Conservation (phyloP, 2,888 invertebrate species). For the Apoderus coryli region DNA sequence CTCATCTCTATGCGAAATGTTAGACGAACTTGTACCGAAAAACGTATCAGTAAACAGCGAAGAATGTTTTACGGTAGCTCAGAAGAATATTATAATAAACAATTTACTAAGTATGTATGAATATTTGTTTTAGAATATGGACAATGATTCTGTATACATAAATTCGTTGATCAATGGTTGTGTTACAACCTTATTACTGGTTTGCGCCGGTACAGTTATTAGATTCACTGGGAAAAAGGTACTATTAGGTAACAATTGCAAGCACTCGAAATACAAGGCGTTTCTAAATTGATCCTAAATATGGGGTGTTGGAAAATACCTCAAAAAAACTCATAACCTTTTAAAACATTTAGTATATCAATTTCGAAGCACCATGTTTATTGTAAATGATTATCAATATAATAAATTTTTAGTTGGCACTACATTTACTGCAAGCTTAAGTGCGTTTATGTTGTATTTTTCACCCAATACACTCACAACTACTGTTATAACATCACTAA, state of each 20-base stretch:
- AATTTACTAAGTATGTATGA: too few relatives aligned
- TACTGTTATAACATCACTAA: conserved; percentile 33
- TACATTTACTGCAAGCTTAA: conserved; percentile 5
- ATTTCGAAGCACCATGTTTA: too few relatives aligned
- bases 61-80: conserved; percentile 17
- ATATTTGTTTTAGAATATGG: conserved; percentile 17
- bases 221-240: conserved; percentile 18
- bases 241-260: conserved; percentile 16
- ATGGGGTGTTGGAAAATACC: too few relatives aligned
- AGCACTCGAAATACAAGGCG: too few relatives aligned
- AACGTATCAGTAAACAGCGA: conserved; percentile 9
- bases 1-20: conserved; percentile 33
- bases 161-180: conserved; percentile 19
- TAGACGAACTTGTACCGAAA: conserved; percentile 31
- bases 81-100: too few relatives aligned
- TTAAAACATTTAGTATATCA: too few relatives aligned
- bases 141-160: conserved; percentile 19
- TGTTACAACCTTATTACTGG: conserved; percentile 14
- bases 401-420: conserved; percentile 8
- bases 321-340: too few relatives aligned
- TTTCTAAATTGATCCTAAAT: too few relatives aligned
- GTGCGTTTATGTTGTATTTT: conserved; percentile 15
- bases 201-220: conserved; percentile 16
- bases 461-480: conserved; percentile 33
- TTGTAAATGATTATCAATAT: background rate